A percentile compares a stretch with the other conserved stretches of the same genome.
Evolutionary conservation across 30 jellyfish, hydroid and myxozoan species (phyloP).

Genomic region (Clytia hemisphaerica): DNA sequence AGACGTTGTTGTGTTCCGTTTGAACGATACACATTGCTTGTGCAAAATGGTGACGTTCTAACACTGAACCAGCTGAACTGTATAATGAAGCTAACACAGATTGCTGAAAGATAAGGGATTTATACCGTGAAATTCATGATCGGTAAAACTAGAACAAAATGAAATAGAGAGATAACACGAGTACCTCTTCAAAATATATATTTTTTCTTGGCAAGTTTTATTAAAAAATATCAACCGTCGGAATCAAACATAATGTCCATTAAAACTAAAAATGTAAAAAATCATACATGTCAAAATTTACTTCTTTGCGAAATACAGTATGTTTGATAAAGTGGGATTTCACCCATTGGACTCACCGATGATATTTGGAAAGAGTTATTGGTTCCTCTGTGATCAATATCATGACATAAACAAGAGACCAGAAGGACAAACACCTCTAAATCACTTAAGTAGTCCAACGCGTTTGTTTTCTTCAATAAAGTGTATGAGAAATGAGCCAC

Average conservation of each 20-base stretch:
- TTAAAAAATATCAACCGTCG: no score
- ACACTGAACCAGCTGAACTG: slow-evolving; percentile 98
- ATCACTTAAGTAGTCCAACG: slow-evolving; percentile 60
- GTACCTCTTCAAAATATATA: no score
- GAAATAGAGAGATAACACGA: no score
- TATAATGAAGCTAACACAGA: slow-evolving; percentile 91
- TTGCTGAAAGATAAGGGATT: slow-evolving; percentile 39
- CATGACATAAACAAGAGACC: slow-evolving; percentile 92
- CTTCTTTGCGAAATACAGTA: no score
- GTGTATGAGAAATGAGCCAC: slow-evolving; percentile 92
- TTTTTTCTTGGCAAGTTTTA: no score
- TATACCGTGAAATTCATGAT: slow-evolving; percentile 35
- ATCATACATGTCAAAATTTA: no score
- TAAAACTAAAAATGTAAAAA: no score
- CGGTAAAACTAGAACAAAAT: not conserved
- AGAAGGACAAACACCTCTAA: slow-evolving; percentile 75
- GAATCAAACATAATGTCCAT: no score
- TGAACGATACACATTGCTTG: slow-evolving; percentile 95
- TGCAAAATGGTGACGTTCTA: slow-evolving; percentile 96
- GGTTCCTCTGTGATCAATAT: slow-evolving; percentile 97
- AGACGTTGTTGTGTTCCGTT: slow-evolving; percentile 79
- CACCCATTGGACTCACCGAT: slow-evolving; percentile 87
- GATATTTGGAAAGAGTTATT: slow-evolving; percentile 90
- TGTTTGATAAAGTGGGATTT: no score
- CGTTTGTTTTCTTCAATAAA: slow-evolving; percentile 61